Conservation (phyloP, 2,797 vertebrate genomes). For the Amblyraja radiata region DNA sequence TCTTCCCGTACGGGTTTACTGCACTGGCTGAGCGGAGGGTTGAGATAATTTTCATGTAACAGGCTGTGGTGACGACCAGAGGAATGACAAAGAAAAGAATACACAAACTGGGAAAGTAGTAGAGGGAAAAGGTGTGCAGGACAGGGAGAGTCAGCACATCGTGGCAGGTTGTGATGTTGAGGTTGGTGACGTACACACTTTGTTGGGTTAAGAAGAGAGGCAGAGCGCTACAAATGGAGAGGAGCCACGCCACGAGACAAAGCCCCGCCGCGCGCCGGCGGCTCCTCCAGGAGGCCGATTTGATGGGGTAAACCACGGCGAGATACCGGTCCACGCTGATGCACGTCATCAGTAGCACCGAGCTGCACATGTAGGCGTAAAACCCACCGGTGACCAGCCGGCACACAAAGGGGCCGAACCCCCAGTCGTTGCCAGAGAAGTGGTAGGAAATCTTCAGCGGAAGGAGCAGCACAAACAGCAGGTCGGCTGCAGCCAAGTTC, state of each 20-base stretch:
- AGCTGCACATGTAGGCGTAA: constrained; percentile 94
- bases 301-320: constrained; percentile 75
- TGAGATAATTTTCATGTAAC: constrained; percentile 71
- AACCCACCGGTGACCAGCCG: constrained; percentile 76
- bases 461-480: constrained; percentile 71
- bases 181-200: constrained; percentile 48
- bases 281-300: constrained; percentile 78
- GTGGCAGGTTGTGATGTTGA: constrained; percentile 73
- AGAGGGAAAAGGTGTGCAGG: constrained; percentile 54
- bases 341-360: constrained; percentile 73
- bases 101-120: constrained; percentile 71
- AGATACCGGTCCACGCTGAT: constrained; percentile 83
- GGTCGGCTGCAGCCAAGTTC: constrained; percentile 77
- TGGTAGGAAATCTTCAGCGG: constrained; percentile 81
- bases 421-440: constrained; percentile 77
- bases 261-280: constrained; percentile 49
- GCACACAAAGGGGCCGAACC: constrained; percentile 69
- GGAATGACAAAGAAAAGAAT: constrained; percentile 74
- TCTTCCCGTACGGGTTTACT: constrained; percentile 66
- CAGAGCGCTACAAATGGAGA: constrained; percentile 66
- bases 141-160: constrained; percentile 66
- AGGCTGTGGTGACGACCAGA: constrained; percentile 62
- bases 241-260: constrained; percentile 66
- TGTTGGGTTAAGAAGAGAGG: constrained; percentile 83
- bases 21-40: constrained; percentile 64